phyloP scores from a whole-genome alignment of 2,888 invertebrate species.

The Cephus pulcher region DNA sequence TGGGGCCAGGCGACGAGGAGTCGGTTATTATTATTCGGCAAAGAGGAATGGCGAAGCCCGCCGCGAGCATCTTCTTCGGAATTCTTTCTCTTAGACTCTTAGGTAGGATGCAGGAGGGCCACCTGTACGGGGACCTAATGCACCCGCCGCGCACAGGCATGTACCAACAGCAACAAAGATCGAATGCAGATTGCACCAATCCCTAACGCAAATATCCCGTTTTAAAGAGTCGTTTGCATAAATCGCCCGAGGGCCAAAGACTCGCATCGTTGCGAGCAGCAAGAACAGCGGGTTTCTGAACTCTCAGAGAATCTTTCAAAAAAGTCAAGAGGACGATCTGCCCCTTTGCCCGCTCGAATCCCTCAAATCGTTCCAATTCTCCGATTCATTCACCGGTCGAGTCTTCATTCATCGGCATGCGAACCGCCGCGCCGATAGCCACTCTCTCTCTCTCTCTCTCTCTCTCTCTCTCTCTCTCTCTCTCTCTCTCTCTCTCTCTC shows the following conservation, averaged over 20 bases:
- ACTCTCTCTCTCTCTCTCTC: too few species aligned
- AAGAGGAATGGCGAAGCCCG: background rate
- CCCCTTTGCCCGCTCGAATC: too few species aligned
- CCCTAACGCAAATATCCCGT: slow-evolving; percentile 60
- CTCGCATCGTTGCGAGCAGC: too few species aligned
- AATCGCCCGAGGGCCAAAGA: slow-evolving; percentile 29
- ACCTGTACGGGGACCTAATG: slow-evolving; percentile 23
- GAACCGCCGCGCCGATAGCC: too few species aligned
- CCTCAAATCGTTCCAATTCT: too few species aligned
- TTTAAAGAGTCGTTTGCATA: slow-evolving; percentile 59
- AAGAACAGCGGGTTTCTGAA: too few species aligned
- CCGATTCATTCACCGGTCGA: too few species aligned
- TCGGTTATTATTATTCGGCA: too few species aligned
- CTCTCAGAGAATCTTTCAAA: background rate
- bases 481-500: too few species aligned
- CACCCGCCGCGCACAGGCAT: slow-evolving; percentile 11
- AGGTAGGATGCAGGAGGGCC: background rate
- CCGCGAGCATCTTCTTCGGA: background rate
- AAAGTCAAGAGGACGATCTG: background rate
- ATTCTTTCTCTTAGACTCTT: slow-evolving; percentile 25
- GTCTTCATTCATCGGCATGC: too few species aligned
- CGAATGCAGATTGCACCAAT: slow-evolving; percentile 17
- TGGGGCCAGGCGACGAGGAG: too few species aligned
- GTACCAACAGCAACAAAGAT: slow-evolving; percentile 13
- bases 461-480: too few species aligned